Conservation (phyloP, 2,113 vertebrate genomes). For the Peromyscus californicus region DNA sequence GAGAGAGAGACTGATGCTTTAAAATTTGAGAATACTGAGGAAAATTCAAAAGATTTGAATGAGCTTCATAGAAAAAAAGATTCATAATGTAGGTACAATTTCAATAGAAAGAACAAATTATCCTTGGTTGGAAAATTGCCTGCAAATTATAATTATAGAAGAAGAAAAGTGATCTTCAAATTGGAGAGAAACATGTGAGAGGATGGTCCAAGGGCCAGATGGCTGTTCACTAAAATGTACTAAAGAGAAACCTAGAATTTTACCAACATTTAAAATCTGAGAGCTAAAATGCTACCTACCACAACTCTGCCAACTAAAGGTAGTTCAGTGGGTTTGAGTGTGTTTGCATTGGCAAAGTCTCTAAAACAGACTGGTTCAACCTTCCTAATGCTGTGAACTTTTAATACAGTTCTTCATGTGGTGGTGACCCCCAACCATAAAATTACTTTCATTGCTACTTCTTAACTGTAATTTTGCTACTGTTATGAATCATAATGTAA, state of each 20-base stretch:
- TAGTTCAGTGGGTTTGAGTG: neutral
- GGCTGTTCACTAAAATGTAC: neutral
- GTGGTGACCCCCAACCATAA: neutral
- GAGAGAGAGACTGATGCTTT: neutral
- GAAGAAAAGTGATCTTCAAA: neutral
- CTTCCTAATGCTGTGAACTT: neutral
- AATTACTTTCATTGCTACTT: neutral
- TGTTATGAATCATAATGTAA: neutral
- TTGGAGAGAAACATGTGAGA: neutral
- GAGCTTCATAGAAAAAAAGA: neutral
- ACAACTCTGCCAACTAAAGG: neutral
- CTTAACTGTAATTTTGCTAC: neutral
- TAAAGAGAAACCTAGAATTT: slow-evolving; percentile 29
- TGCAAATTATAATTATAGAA: neutral
- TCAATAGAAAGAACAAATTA: slow-evolving; percentile 41
- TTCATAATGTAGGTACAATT: neutral
- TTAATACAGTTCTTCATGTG: neutral
- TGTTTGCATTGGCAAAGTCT: neutral
- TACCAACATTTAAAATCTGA: slow-evolving; percentile 15
- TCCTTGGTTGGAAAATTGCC: neutral
- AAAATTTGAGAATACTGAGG: neutral
- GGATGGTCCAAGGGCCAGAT: neutral
- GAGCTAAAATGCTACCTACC: neutral
- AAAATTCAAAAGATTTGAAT: neutral
- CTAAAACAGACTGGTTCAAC: neutral